Evolutionary conservation across 1,140 invertebrate species (phyloP).

Genomic region (Aphelinus certus): DNA sequence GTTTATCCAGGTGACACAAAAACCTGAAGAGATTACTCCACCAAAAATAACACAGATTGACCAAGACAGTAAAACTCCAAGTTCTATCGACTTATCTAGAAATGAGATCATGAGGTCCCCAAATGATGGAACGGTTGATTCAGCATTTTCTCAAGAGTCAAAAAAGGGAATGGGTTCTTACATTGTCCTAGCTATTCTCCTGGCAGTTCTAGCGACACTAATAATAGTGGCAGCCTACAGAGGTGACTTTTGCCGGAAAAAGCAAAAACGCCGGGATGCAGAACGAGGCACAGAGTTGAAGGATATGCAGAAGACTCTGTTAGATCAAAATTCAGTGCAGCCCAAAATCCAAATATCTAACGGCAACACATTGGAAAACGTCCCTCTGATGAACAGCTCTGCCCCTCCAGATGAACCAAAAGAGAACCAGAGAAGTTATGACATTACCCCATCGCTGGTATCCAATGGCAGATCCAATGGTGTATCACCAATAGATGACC

Average conservation of each 20-base stretch:
- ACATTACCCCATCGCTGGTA: conserved; percentile 4
- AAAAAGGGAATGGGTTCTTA: conserved; percentile 63
- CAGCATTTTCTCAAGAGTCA: conserved; percentile 49
- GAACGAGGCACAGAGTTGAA: conserved; percentile 62
- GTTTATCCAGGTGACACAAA: conserved; percentile 49
- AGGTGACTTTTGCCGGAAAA: conserved; percentile 58
- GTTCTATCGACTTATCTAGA: not conserved
- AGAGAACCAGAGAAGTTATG: conserved; percentile 31
- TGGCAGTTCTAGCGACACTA: conserved; percentile 53
- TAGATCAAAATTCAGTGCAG: conserved; percentile 50
- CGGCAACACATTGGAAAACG: conserved; percentile 54
- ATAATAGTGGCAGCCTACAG: conserved; percentile 62
- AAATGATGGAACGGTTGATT: conserved; percentile 36
- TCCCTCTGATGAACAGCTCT: conserved; percentile 53
- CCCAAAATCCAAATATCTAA: conserved; percentile 55
- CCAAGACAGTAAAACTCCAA: not conserved
- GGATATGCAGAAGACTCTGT: conserved; percentile 58
- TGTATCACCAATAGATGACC: conserved; percentile 42
- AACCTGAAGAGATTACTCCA: conserved; percentile 5
- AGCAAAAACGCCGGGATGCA: conserved; percentile 53
- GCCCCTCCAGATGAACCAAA: conserved; percentile 42
- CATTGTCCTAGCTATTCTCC: conserved; percentile 53
- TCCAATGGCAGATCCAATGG: conserved; percentile 16
- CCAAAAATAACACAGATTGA: conserved; percentile 3
- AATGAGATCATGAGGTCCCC: not conserved